Evolutionary conservation across 1,140 invertebrate genomes (phyloP), one percentile per base, ranked within the genome.

Genomic region (Aphis craccivora): DNA sequence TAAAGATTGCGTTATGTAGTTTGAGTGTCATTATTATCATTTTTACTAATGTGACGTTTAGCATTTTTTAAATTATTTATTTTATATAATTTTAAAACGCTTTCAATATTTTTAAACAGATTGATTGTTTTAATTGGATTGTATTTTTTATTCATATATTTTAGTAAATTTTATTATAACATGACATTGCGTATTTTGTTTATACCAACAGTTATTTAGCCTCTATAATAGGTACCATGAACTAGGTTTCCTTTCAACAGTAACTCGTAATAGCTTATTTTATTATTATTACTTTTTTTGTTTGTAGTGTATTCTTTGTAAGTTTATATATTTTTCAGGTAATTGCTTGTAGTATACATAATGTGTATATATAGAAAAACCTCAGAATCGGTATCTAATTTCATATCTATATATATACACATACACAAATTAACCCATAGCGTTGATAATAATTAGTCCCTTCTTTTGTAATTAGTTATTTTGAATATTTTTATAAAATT

Each of bases 341-440:
- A 53, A 89, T 89, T 3, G 88, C 88, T 89, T 89, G 88, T 89
- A 89, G 25, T 30, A 86, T 35, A 30, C 14, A 20, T 67, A n/a
- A 91, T 40, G 18, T 76, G 55, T 76, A 43, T 67, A 9, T n/a
- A 43, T 84, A 67, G 37, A 51, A 90, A 53, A 45, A 76, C 37
- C 55, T 76, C 8, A 83, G 30, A 84, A 89, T 76, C 81, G 25
- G 76, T 90, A 40, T 90, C 45, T 89, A 89, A 1, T 67, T 51
- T 37, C 4, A 18, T 51, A 48, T 48, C 48, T 2, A 20, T 48
- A 88, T 67, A 30, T 67, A 30, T 67, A 67, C n/a, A 67, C 7
- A 67, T 60, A 43, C 18, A 35, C 14, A 14, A 40, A 93, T 87
- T 94, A 55, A 86, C 84, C 89, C 76, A 88, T 93, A 60, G 23